These are phyloP conservation scores for Papilio machaon DNA, from an alignment of 1,140 invertebrate species.

Conservation along the genomic window DNA sequence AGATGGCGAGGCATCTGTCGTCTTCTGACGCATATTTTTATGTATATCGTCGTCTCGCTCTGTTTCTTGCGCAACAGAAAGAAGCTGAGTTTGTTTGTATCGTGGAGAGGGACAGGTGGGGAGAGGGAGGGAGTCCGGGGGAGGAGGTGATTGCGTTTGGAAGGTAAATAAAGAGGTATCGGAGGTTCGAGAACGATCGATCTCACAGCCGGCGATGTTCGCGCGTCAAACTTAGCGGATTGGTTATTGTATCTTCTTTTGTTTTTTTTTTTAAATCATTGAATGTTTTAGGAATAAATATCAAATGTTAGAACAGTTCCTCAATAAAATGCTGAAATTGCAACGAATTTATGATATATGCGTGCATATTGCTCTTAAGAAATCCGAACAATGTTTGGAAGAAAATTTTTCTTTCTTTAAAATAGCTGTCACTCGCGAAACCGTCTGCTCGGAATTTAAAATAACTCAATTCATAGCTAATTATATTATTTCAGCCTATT, in stretches of 20 bases:
- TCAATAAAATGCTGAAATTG: no score
- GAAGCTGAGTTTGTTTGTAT: conserved; percentile 69
- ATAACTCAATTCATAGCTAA: no score
- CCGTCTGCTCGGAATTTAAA: no score
- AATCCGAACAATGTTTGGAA: no score
- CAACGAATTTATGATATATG: no score
- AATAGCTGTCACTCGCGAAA: no score
- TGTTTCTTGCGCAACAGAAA: conserved; percentile 69
- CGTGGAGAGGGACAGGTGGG: conserved; percentile 55
- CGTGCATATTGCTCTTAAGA: no score
- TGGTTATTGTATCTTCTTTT: not conserved
- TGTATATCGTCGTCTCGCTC: conserved; percentile 52
- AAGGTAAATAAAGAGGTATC: conserved; percentile 70
- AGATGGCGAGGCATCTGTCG: conserved; percentile 69
- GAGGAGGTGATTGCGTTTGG: conserved; percentile 61
- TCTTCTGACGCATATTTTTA: conserved; percentile 46
- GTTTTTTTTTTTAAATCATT: not conserved
- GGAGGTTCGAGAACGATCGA: conserved; percentile 58
- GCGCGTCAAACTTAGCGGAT: not conserved
- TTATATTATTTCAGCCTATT: no score
- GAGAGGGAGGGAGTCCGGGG: conserved; percentile 36
- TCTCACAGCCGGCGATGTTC: conserved; percentile 36
- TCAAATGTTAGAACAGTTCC: no score
- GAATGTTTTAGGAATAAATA: no score
- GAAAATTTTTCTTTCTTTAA: no score